Evolutionary conservation across 1,140 invertebrate species (phyloP).

Genomic region (Drosophila truncata): DNA sequence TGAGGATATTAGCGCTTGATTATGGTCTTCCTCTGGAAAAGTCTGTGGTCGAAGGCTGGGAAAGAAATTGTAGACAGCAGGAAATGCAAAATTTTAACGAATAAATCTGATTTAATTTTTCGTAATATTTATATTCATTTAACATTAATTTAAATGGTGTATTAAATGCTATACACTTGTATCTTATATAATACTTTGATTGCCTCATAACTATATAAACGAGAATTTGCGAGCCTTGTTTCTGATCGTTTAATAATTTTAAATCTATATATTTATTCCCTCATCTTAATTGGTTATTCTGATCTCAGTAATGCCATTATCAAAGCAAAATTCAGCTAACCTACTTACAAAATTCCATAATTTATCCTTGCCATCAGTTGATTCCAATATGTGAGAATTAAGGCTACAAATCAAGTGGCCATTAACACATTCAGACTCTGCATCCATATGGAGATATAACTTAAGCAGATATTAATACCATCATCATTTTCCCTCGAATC

Average conservation of each 20-base stretch:
- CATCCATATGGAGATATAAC: constrained; percentile 1
- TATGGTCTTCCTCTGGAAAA: constrained; percentile 67
- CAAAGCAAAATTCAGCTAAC: neutral
- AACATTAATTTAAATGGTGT: too few species aligned
- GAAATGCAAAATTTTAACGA: constrained; percentile 33
- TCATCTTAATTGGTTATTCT: too few species aligned
- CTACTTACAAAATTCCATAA: constrained; percentile 11
- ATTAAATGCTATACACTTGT: too few species aligned
- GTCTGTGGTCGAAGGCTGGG: constrained; percentile 19
- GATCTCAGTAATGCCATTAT: neutral
- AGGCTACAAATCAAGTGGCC: constrained; percentile 11
- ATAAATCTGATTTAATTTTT: neutral
- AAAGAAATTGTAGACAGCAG: constrained; percentile 8
- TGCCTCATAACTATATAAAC: too few species aligned
- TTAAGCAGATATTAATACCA: constrained; percentile 8
- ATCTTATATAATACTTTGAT: too few species aligned
- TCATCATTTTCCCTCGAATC: constrained; percentile 23
- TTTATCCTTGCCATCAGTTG: constrained; percentile 1
- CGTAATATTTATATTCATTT: too few species aligned
- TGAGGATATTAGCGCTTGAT: constrained; percentile 80
- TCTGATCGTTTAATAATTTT: neutral
- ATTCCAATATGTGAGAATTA: constrained; percentile 1
- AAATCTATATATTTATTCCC: neutral
- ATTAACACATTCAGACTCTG: constrained; percentile 3
- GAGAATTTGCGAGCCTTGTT: too few species aligned